Percentiles rank a stretch among this genome's conserved stretches.
These are phyloP conservation scores for Leucoptera coffeella DNA, from an alignment of 2,888 invertebrate species.

Conservation along the genomic window DNA sequence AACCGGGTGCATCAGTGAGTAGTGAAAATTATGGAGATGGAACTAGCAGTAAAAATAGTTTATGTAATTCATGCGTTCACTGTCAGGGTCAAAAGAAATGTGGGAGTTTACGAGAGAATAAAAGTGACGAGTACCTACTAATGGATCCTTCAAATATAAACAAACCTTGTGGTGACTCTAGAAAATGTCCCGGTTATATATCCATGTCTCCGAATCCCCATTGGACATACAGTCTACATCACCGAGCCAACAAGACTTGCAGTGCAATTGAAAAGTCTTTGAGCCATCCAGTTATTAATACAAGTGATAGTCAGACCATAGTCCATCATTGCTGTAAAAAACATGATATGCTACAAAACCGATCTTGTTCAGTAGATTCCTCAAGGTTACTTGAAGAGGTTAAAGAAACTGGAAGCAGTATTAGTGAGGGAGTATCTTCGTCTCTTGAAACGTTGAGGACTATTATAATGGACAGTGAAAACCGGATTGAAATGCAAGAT, in stretches of 20 bases:
- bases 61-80: no score
- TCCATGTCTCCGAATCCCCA: slow-evolving; percentile 68
- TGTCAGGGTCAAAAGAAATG: slow-evolving; percentile 18
- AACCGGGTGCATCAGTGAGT: slow-evolving; percentile 30
- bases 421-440: slow-evolving; percentile 46
- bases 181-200: slow-evolving; percentile 58
- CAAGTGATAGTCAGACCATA: no score
- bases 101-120: slow-evolving; percentile 15
- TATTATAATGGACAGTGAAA: slow-evolving; percentile 33
- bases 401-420: slow-evolving; percentile 56
- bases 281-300: slow-evolving; percentile 65
- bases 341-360: slow-evolving; percentile 43
- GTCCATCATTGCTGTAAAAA: no score
- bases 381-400: slow-evolving; percentile 59
- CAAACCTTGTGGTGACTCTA: slow-evolving; percentile 44
- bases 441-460: slow-evolving; percentile 48
- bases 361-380: slow-evolving; percentile 71
- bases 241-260: slow-evolving; percentile 35
- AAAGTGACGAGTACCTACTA: slow-evolving; percentile 60
- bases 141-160: slow-evolving; percentile 56
- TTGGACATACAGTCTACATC: slow-evolving; percentile 43
- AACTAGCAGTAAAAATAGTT: no score
- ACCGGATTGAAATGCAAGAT: slow-evolving; percentile 39
- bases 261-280: slow-evolving; percentile 57
- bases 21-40: no score